Conservation (phyloP, 1,140 invertebrate genomes). For the Anagrus nilaparvatae region DNA sequence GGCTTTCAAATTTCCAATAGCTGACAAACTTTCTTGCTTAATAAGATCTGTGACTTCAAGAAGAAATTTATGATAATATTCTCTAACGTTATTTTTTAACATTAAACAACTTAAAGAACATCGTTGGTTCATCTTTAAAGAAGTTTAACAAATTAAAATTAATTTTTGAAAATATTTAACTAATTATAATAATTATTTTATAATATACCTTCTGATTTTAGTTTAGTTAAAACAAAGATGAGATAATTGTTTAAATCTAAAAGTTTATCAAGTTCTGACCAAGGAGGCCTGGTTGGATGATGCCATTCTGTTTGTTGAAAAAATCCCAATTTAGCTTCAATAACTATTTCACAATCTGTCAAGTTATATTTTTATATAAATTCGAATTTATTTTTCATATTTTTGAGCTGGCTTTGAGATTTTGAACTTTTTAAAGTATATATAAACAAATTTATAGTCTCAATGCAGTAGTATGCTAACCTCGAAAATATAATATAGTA, state of each 20-base stretch:
- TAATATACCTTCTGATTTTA: conserved; percentile 79
- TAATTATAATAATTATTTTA: not conserved
- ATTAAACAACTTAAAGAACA: conserved; percentile 95
- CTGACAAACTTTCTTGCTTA: conserved; percentile 87
- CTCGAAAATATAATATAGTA: no score
- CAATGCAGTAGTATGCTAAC: no score
- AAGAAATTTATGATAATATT: conserved; percentile 85
- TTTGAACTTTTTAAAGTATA: no score
- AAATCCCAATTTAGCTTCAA: no score
- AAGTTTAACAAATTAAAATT: conserved; percentile 12
- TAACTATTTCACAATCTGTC: no score
- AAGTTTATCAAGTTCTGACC: conserved; percentile 94
- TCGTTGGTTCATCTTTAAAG: conserved; percentile 92
- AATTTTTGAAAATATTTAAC: not conserved
- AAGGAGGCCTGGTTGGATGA: no score
- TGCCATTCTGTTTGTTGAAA: no score
- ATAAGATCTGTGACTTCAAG: conserved; percentile 84
- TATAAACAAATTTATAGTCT: no score
- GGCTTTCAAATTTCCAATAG: conserved; percentile 88
- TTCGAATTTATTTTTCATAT: no score
- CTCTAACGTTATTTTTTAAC: conserved; percentile 96
- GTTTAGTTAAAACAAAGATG: conserved; percentile 94
- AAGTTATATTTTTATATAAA: no score
- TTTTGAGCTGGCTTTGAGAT: no score
- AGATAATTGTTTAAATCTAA: conserved; percentile 99